phyloP scores from a whole-genome alignment of 2,113 vertebrate genomes.

The Isichthys henryi region DNA sequence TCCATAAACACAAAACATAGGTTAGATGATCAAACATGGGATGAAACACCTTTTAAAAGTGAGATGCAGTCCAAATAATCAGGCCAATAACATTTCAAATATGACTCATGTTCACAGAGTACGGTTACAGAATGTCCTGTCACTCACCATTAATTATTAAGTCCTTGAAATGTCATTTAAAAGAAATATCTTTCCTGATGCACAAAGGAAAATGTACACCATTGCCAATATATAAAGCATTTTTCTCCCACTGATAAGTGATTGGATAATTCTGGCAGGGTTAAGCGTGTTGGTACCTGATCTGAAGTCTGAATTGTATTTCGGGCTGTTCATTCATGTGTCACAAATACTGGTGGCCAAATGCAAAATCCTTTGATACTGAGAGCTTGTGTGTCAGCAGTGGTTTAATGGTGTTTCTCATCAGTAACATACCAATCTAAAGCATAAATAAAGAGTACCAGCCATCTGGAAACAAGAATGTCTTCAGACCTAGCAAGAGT shows the following conservation, averaged over 20 bases:
- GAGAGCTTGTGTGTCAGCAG: neutral
- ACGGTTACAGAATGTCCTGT: neutral
- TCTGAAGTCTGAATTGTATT: neutral
- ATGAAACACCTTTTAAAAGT: neutral
- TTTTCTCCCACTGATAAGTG: neutral
- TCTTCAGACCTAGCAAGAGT: neutral
- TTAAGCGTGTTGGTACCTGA: neutral
- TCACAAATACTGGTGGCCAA: neutral
- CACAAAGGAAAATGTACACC: neutral
- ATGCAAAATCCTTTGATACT: neutral
- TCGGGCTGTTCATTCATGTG: neutral
- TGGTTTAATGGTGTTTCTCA: neutral
- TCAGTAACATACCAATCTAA: neutral
- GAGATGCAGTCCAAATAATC: neutral
- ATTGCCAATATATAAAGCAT: neutral
- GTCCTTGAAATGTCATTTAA: neutral
- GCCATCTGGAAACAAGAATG: neutral
- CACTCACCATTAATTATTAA: neutral
- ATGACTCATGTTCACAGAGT: neutral
- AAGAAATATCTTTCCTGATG: neutral
- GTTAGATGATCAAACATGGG: neutral
- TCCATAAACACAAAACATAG: neutral
- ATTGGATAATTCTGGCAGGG: neutral
- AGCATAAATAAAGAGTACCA: neutral
- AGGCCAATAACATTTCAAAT: neutral